A percentile compares a stretch with the other conserved stretches of the same genome.
Conservation (phyloP, 2,888 invertebrate genomes). For the Clunio marinus region DNA sequence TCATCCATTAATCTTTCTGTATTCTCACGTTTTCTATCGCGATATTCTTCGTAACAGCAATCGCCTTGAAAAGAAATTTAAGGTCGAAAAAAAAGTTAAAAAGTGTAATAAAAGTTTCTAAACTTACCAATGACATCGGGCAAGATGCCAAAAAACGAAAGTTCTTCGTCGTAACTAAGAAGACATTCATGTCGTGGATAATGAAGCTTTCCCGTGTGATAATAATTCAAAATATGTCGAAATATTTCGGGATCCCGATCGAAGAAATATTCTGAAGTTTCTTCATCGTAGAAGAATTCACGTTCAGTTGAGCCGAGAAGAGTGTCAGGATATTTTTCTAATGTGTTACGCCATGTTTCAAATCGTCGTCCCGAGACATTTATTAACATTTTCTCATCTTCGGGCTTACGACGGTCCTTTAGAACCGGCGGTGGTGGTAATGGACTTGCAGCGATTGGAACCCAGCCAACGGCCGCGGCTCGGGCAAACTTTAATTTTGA, state of each 20-base stretch:
- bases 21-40: slow-evolving; percentile 97
- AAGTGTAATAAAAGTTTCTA: neutral
- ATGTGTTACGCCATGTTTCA: slow-evolving; percentile 98
- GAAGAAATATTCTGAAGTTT: slow-evolving; percentile 97
- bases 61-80: slow-evolving; percentile 58
- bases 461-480: slow-evolving; percentile 99
- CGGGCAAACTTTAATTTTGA: slow-evolving; percentile 84
- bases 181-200: slow-evolving; percentile 64
- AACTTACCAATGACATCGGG: slow-evolving; percentile 92
- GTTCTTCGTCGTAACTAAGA: slow-evolving; percentile 84
- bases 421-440: slow-evolving; percentile 94
- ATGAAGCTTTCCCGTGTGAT: slow-evolving; percentile 90
- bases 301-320: slow-evolving; percentile 93
- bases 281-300: slow-evolving; percentile 99
- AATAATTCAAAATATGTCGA: slow-evolving; percentile 96
- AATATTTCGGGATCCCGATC: slow-evolving; percentile 99
- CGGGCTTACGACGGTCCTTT: slow-evolving; percentile 83
- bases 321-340: slow-evolving; percentile 99
- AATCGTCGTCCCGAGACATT: slow-evolving; percentile 96
- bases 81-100: neutral
- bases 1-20: slow-evolving; percentile 98
- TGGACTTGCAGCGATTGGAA: slow-evolving; percentile 97
- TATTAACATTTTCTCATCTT: slow-evolving; percentile 96
- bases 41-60: slow-evolving; percentile 99
- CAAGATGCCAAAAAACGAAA: slow-evolving; percentile 97